phyloP scores from a whole-genome alignment of 2,888 invertebrate genomes.

The Tipula unca region DNA sequence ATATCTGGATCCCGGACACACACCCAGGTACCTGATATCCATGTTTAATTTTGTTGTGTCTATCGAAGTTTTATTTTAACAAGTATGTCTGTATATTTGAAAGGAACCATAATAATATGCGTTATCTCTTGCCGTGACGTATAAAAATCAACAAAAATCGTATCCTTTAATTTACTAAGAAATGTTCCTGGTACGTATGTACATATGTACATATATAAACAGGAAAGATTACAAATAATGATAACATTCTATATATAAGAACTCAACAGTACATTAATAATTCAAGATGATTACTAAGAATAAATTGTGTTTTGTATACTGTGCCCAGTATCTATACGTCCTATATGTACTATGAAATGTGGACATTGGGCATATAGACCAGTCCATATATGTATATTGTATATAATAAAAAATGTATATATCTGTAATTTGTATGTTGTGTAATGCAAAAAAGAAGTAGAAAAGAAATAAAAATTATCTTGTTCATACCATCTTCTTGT shows the following conservation, averaged over 20 bases:
- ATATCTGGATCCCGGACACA: too few relatives aligned
- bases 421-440: conserved; percentile 8
- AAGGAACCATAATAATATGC: too few relatives aligned
- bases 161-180: neutral
- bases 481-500: neutral
- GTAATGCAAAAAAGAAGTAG: neutral
- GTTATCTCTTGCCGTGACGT: too few relatives aligned
- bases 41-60: too few relatives aligned
- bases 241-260: neutral
- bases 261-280: neutral
- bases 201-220: too few relatives aligned
- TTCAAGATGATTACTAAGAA: neutral
- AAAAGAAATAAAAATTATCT: neutral
- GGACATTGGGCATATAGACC: neutral
- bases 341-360: neutral
- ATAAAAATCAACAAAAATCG: neutral
- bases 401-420: neutral
- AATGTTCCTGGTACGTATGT: neutral
- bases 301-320: neutral
- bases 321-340: neutral
- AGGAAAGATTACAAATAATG: neutral
- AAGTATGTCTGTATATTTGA: too few relatives aligned
- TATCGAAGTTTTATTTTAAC: too few relatives aligned
- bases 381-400: too few relatives aligned
- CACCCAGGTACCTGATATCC: too few relatives aligned